Evolutionary conservation across 2,113 vertebrate genomes (phyloP), one percentile per base, ranked within the genome.

Genomic region (Erpornis zantholeuca): DNA sequence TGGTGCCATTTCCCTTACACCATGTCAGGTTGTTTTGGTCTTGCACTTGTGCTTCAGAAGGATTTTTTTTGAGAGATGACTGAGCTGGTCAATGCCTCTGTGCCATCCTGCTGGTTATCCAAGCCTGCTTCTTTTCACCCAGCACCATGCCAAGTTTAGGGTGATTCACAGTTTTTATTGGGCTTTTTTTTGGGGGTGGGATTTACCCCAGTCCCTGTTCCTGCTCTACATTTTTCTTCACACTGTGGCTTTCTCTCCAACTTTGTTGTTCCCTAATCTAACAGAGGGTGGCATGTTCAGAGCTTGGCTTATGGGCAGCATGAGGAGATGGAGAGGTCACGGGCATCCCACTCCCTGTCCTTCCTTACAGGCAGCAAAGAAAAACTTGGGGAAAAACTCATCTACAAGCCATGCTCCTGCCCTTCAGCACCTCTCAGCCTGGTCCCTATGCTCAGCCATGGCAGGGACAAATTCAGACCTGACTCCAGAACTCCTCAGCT

Each of bases 91-190:
- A 49, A 19, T 2, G 3, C 16, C 5, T 4, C 29, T 47, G 27
- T 89, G 70, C 31, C 52, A 40, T 22, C 38, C 63, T 72, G 25
- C 21, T 61, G 31, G 11, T 54, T 42, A 11, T 5, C 33, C 20
- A 6, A 1, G 0, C 5, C 18, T 12, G 15, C 19, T 71, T 2
- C 38, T 77, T 56, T 19, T 69, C 24, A 9, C 7, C 11, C 47
- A 80, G 24, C 17, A 24, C 11, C 15, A 3, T 3, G 17, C 6
- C 75, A 42, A 9, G 5, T 29, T 61, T 20, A 17, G 4, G 9
- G 31, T 65, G 10, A 12, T 45, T 84, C 24, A 64, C 40, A 40
- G 38, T 5, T 65, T 72, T 65, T 65, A 3, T 19, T 14, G 11
- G 11, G 6, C 1, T 2, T 27, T 33, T 15, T 18, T 21, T 25